A percentile compares a stretch with the other conserved stretches of the same genome.
These are phyloP conservation scores for Isaurus tuberculatus DNA, from an alignment of 92 coral and sea anemone genomes.

Conservation along the genomic window DNA sequence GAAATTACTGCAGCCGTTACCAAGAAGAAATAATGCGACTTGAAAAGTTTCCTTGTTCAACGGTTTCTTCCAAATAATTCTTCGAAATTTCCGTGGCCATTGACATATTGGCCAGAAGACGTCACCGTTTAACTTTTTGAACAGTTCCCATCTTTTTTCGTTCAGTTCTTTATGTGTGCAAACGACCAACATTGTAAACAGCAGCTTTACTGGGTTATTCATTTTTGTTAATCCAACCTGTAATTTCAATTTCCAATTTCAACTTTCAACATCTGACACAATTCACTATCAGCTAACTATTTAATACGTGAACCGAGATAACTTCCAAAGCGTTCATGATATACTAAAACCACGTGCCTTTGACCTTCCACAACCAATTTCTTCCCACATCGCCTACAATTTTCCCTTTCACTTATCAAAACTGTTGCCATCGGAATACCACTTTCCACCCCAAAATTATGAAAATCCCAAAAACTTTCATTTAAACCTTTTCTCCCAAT, in stretches of 20 bases:
- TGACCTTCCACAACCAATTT: neutral
- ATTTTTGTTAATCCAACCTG: too few species aligned
- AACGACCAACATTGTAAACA: too few species aligned
- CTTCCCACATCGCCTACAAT: conserved; percentile 11
- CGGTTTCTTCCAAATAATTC: neutral
- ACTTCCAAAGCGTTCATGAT: conserved; percentile 7
- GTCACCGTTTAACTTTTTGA: too few species aligned
- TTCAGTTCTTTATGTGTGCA: too few species aligned
- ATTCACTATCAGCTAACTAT: too few species aligned
- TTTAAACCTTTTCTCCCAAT: conserved; percentile 11
- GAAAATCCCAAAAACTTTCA: conserved; percentile 6
- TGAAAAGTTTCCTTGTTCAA: conserved; percentile 6
- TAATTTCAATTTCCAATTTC: too few species aligned
- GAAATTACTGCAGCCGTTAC: neutral
- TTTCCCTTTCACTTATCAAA: neutral
- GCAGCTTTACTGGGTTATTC: too few species aligned
- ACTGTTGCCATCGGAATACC: conserved; percentile 4
- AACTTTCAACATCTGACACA: too few species aligned
- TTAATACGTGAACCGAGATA: too few species aligned
- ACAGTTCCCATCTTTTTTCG: too few species aligned
- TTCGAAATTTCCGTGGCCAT: too few species aligned
- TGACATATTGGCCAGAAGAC: too few species aligned
- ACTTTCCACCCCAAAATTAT: conserved; percentile 17
- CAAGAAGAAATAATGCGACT: neutral
- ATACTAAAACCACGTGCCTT: neutral